Evolutionary conservation across 2,113 vertebrate genomes (phyloP).

Genomic region (Murina feae): DNA sequence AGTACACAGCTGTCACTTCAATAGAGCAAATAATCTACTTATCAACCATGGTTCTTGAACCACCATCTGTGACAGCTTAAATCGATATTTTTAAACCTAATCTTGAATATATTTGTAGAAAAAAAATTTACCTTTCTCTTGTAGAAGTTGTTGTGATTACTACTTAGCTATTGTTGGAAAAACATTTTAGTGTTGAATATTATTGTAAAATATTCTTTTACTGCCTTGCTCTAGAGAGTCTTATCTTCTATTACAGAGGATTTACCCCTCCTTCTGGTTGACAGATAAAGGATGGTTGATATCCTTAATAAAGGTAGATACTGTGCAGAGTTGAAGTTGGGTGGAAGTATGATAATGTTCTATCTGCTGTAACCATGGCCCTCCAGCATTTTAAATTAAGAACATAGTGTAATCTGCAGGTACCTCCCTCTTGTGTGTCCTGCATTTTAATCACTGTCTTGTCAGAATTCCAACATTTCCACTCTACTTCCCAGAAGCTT

Average conservation of each 20-base stretch:
- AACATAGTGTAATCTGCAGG: neutral
- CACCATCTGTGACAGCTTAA: slow-evolving; percentile 46
- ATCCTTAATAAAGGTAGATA: neutral
- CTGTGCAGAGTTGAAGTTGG: neutral
- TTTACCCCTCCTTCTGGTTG: neutral
- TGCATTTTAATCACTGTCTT: neutral
- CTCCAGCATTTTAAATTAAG: neutral
- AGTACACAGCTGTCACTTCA: slow-evolving; percentile 73
- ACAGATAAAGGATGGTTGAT: neutral
- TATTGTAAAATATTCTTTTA: neutral
- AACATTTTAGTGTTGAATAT: neutral
- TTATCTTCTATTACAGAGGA: neutral
- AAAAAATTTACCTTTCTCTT: neutral
- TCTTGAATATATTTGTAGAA: neutral
- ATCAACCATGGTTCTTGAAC: slow-evolving; percentile 68
- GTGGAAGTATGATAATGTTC: neutral
- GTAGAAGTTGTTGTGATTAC: slow-evolving; percentile 23
- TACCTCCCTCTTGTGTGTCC: neutral
- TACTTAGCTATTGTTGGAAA: neutral
- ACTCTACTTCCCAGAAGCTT: neutral
- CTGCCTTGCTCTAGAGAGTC: neutral
- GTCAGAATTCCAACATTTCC: neutral
- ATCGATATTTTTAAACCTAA: slow-evolving; percentile 41
- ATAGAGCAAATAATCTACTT: slow-evolving; percentile 75
- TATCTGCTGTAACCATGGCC: neutral